Evolutionary conservation across 1,140 invertebrate species (phyloP).

Genomic region (Drosophila setifemur): DNA sequence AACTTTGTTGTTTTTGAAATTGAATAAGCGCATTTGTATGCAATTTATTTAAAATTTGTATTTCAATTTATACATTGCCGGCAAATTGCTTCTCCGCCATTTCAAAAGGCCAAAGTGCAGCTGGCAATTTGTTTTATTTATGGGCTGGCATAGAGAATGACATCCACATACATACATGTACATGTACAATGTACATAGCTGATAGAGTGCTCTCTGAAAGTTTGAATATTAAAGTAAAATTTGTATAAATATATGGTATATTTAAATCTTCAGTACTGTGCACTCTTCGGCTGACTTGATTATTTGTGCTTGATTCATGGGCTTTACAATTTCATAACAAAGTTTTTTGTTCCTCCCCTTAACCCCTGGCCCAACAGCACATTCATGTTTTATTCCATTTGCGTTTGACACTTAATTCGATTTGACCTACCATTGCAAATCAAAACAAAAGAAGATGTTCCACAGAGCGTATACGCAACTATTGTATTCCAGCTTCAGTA

Average conservation of each 20-base stretch:
- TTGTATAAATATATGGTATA: too few species aligned
- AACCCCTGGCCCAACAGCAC: background rate
- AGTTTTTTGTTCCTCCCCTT: background rate
- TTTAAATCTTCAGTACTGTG: background rate
- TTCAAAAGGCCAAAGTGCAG: constrained; percentile 45
- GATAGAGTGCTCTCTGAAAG: background rate
- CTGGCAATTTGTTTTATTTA: constrained; percentile 52
- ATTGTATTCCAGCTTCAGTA: constrained; percentile 9
- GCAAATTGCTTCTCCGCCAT: constrained; percentile 47
- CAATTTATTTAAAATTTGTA: constrained; percentile 73
- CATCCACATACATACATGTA: background rate
- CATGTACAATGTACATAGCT: too few species aligned
- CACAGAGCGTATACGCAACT: constrained; percentile 46
- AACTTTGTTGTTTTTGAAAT: constrained; percentile 49
- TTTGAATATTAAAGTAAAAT: constrained; percentile 7
- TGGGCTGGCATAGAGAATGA: constrained; percentile 2
- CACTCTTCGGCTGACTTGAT: constrained; percentile 2
- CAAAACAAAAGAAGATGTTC: background rate
- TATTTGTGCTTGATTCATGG: constrained; percentile 9
- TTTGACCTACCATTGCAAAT: background rate
- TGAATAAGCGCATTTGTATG: constrained; percentile 73
- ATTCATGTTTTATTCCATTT: constrained; percentile 35
- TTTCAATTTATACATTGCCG: constrained; percentile 37
- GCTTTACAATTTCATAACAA: background rate
- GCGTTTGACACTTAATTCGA: constrained; percentile 32